Base-by-base conservation (phyloP, 2,797 vertebrate genomes). In the Ctenochaetus hawaiiensis region DNA sequence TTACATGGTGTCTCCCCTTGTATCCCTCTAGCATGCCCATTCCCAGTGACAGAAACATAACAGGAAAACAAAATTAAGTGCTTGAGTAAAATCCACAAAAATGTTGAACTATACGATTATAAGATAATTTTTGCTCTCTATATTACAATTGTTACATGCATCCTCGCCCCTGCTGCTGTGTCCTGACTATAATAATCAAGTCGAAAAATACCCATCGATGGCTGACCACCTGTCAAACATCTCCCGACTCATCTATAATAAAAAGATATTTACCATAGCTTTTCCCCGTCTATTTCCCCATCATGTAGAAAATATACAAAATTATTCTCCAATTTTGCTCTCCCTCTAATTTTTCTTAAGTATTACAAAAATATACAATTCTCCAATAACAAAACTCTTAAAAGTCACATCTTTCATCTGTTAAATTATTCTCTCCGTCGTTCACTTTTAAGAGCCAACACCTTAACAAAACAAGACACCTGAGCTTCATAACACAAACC, bases 321-420 rank as follows among this genome's bases (percentile, higher is more conserved):
- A 94, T 93, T 93, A 93, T 92, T 94, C 90, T 91, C 83, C 90
- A 92, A 94, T 94, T 94, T 93, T 92, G 88, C 92, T 90, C 93
- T 90, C 93, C 80, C 76, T 85, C 93, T 88, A 94, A 91, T 87
- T 93, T 92, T 87, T 91, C 88, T 75, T 77, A 93, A 93, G 90
- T 93, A 92, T 94, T 96, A 96, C 94, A 96, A 96, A 96, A 96
- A 96, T 96, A 96, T 95, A 96, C 93, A 95, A 93, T 94, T 95
- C 92, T 96, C 93, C 93, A 83, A 93, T 95, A 94, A 92, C 94
- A 95, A 95, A 95, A 95, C 91, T 92, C 92, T 93, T 92, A 92
- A 93, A 92, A 92, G 92, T 93, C 91, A 92, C 82, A 84, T 89
- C 84, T 85, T 85, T 91, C 78, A 75, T 87, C 90, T 88, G 78